These are phyloP conservation scores for Euphonia xanthogaster DNA, from an alignment of 2,797 vertebrate genomes.

Conservation along the genomic window DNA sequence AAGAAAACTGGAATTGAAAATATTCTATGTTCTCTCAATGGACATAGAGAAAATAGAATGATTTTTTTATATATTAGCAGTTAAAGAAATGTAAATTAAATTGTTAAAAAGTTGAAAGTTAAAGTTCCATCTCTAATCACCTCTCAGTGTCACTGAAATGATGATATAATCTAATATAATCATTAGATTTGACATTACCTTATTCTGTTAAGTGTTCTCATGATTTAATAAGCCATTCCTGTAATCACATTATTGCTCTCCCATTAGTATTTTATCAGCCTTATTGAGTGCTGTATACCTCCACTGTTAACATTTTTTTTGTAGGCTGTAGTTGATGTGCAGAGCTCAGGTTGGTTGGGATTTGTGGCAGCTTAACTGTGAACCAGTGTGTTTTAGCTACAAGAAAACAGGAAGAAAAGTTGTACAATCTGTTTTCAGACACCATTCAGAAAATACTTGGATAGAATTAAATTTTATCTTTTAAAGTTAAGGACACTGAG, in stretches of 20 bases:
- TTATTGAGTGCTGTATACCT: not conserved
- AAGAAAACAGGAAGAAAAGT: not conserved
- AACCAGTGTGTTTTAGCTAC: not conserved
- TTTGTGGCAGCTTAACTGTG: not conserved
- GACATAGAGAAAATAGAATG: not conserved
- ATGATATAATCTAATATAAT: not conserved
- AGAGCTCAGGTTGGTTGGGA: not conserved
- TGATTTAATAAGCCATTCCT: conserved; percentile 1
- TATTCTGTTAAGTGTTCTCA: not conserved
- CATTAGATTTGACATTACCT: not conserved
- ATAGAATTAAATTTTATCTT: not conserved
- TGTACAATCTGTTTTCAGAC: not conserved
- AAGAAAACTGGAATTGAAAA: not conserved
- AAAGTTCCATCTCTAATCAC: not conserved
- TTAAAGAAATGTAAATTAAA: not conserved
- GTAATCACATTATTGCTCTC: not conserved
- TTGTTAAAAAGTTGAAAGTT: not conserved
- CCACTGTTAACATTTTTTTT: not conserved
- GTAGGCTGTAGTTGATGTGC: not conserved
- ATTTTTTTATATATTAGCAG: not conserved
- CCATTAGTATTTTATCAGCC: not conserved
- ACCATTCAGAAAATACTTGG: not conserved
- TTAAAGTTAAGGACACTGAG: not conserved
- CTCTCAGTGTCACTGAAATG: not conserved
- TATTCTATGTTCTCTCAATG: not conserved